Evolutionary conservation across 53 echinoderm and acorn worm genomes (phyloP).

Genomic region (Holothuria leucospilota): DNA sequence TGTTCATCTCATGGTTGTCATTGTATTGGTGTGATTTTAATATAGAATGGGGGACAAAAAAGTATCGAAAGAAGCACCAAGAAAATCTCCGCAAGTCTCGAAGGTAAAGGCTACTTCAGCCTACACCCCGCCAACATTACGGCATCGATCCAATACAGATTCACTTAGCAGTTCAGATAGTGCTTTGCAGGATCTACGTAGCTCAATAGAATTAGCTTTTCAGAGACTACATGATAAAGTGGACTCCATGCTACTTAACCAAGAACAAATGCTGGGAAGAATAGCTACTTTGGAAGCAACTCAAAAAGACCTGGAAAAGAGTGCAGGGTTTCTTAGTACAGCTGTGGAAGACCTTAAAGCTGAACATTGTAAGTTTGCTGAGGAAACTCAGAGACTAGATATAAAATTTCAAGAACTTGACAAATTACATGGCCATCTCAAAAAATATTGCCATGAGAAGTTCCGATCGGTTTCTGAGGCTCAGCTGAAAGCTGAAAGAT

Average conservation of each 20-base stretch:
- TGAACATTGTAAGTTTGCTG: neutral
- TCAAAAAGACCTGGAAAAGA: neutral
- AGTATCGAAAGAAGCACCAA: too few species aligned
- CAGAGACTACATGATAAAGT: neutral
- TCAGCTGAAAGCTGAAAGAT: too few species aligned
- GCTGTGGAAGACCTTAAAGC: neutral
- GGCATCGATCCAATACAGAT: too few species aligned
- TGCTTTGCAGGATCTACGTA: neutral
- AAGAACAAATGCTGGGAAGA: conserved; percentile 15
- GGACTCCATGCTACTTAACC: neutral
- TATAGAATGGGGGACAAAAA: too few species aligned
- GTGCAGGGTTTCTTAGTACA: neutral
- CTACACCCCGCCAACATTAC: too few species aligned
- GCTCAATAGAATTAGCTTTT: neutral
- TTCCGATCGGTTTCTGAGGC: too few species aligned
- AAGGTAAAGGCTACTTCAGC: too few species aligned
- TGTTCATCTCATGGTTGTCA: too few species aligned
- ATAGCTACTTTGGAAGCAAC: neutral
- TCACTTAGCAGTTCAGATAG: neutral
- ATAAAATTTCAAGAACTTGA: neutral
- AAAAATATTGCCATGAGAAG: too few species aligned
- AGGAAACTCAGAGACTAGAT: neutral
- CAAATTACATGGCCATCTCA: too few species aligned
- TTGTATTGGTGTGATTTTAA: too few species aligned
- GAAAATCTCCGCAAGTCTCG: too few species aligned